phyloP scores from a whole-genome alignment of 2,113 vertebrate species.

The Pipa parva region DNA sequence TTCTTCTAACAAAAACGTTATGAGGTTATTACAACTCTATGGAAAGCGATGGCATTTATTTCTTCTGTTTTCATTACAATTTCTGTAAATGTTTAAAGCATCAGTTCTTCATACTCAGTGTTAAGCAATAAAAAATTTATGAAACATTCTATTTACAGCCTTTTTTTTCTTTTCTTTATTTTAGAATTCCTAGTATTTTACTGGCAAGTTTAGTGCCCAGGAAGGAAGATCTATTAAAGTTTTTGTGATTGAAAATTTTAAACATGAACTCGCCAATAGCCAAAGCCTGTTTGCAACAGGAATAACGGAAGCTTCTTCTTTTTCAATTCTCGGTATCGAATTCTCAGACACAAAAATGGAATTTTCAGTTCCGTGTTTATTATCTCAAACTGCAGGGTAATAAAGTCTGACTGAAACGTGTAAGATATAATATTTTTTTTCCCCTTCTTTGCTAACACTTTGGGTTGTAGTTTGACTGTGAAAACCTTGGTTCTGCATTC shows the following conservation, averaged over 20 bases:
- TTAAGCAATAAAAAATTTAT: conserved; percentile 38
- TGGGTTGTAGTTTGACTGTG: conserved; percentile 40
- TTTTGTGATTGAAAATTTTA: background rate
- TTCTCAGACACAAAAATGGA: background rate
- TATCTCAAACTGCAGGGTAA: background rate
- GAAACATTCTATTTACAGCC: conserved; percentile 31
- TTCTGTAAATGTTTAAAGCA: conserved; percentile 40
- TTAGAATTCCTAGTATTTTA: conserved; percentile 11
- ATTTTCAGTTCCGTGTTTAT: background rate
- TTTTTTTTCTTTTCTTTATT: conserved; percentile 4
- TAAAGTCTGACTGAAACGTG: background rate
- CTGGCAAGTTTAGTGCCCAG: conserved; percentile 9
- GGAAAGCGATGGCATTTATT: conserved; percentile 39
- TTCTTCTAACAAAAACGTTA: conserved; percentile 22
- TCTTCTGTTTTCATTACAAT: conserved; percentile 43
- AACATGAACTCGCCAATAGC: background rate
- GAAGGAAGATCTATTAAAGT: background rate
- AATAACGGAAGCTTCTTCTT: background rate
- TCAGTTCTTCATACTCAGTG: conserved; percentile 28
- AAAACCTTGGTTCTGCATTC: conserved; percentile 51
- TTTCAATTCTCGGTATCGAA: background rate
- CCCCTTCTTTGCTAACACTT: conserved; percentile 3
- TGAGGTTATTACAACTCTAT: conserved; percentile 28
- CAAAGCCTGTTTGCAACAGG: background rate
- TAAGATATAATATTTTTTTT: conserved; percentile 4